These are phyloP conservation scores for Polydesmus complanatus DNA, from an alignment of 2,888 invertebrate species.

Conservation along the genomic window DNA sequence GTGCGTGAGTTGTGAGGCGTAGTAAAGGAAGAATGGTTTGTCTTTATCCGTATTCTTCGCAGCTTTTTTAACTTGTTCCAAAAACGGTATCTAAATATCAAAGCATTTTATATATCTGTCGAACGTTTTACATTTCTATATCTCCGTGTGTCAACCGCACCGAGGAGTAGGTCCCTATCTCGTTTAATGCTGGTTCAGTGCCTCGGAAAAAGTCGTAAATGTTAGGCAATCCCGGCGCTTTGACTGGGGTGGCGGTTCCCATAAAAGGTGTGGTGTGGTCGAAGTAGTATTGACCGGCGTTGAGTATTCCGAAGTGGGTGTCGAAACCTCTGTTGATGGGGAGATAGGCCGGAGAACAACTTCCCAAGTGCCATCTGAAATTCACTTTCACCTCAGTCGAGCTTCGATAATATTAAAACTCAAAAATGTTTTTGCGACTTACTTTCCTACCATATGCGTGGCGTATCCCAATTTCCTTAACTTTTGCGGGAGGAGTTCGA, in stretches of 20 bases:
- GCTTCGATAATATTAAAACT: neutral
- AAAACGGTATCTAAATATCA: too few species aligned
- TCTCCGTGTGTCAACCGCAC: too few species aligned
- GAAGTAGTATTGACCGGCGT: constrained; percentile 7
- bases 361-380: constrained; percentile 13
- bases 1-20: constrained; percentile 23
- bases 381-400: too few species aligned
- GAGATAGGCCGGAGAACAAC: constrained; percentile 2
- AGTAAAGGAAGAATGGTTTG: constrained; percentile 21
- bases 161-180: neutral
- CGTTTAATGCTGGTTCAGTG: neutral
- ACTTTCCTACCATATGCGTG: constrained; percentile 27
- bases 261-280: neutral
- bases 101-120: too few species aligned
- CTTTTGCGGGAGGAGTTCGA: constrained; percentile 28
- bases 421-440: constrained; percentile 8
- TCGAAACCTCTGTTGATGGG: constrained; percentile 11
- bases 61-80: constrained; percentile 20
- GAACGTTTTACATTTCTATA: too few species aligned
- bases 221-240: neutral
- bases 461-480: constrained; percentile 27
- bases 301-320: constrained; percentile 3
- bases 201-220: neutral
- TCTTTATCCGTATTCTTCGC: constrained; percentile 19
- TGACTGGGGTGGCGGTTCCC: neutral